Evolutionary conservation across 2,113 vertebrate species (phyloP), one percentile per base, ranked within the genome.

Genomic region (Mola mola): DNA sequence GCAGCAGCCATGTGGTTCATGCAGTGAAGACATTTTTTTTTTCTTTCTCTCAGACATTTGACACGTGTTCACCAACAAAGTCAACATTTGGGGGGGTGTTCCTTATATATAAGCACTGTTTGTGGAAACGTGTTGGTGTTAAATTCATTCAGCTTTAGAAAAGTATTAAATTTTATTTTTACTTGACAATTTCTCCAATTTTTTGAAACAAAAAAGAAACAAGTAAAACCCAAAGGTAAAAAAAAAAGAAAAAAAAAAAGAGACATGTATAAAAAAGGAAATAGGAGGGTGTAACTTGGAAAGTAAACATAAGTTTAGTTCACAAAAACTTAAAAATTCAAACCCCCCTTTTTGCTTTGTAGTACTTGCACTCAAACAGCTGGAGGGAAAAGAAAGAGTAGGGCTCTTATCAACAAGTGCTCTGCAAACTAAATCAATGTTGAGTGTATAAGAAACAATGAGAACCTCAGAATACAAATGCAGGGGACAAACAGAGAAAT

Each of bases 141-240:
- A n/a, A 43, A 12, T 50, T 1, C 8, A 3, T 1, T 25, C 13
- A 46, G 3, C 5, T 29, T 47, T 21, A 48, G 28, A 29, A 29
- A 29, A n/a, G n/a, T n/a, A 15, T 15, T 15, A 38, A 38, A 22
- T 25, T 47, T 21, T 10, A 25, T 41, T 66, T 65, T n/a, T 60
- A 15, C 10, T 65, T 28, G 37, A 70, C 66, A 73, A 47, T 44
- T 51, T 28, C 16, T 78, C 66, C 53, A 83, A 71, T 77, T 81
- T 79, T 74, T 78, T 82, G 26, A 74, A 74, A 68, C 37, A 59
- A 65, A 65, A 6, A n/a, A n/a, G n/a, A n/a, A n/a, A n/a, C n/a
- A n/a, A n/a, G 12, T 15, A 34, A 34, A 34, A 34, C 33, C 15
- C 38, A 5, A 76, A 43, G 46, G 25, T 10, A 82, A 77, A 66